Evolutionary conservation across 2,888 invertebrate genomes (phyloP).

Genomic region (Watsonalla binaria): DNA sequence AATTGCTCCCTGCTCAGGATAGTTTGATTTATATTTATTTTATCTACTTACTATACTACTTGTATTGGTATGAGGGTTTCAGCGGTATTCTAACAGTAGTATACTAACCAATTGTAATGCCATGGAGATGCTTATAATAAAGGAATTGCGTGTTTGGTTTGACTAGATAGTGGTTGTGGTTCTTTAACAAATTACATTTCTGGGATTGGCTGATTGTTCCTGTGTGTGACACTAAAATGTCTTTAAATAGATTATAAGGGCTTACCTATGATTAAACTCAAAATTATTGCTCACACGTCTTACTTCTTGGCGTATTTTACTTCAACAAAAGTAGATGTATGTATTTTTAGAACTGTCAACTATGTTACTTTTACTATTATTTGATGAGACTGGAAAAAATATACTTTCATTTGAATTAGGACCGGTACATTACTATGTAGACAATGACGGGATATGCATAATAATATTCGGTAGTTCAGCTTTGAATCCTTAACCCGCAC

Average conservation of each 20-base stretch:
- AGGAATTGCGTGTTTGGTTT: conserved; percentile 36
- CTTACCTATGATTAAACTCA: conserved; percentile 6
- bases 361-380: background rate
- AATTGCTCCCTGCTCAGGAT: conserved; percentile 69
- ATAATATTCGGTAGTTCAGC: background rate
- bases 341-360: conserved; percentile 6
- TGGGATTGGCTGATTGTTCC: conserved; percentile 46
- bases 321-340: conserved; percentile 17
- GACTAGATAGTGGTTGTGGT: conserved; percentile 47
- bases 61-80: conserved; percentile 62
- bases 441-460: background rate
- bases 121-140: conserved; percentile 41
- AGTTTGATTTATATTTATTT: conserved; percentile 61
- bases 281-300: conserved; percentile 65
- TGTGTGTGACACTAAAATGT: conserved; percentile 14
- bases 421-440: background rate
- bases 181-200: conserved; percentile 31
- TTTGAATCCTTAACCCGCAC: conserved; percentile 16
- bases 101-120: conserved; percentile 47
- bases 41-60: conserved; percentile 50
- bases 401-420: background rate
- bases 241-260: conserved; percentile 8
- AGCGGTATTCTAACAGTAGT: conserved; percentile 55
- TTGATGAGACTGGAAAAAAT: background rate
- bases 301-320: conserved; percentile 68